Percentiles rank a stretch among this genome's conserved stretches.
phyloP scores from a whole-genome alignment of 2,113 vertebrate genomes.

The Montifringilla adamsi region DNA sequence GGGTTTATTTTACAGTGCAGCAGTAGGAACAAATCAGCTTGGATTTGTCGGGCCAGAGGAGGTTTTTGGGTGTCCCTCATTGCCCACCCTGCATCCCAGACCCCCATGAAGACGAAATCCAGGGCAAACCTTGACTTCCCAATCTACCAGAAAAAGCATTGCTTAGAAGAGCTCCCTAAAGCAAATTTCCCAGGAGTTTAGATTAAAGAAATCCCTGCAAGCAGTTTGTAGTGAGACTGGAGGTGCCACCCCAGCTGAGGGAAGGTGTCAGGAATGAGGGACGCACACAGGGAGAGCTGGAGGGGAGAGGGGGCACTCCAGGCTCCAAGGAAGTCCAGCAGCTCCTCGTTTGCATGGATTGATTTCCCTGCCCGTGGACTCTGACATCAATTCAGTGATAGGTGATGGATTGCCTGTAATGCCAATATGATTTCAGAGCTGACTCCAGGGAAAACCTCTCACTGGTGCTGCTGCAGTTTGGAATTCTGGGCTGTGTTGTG shows the following conservation, averaged over 20 bases:
- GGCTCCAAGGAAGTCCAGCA: conserved; percentile 26
- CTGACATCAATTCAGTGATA: conserved; percentile 52
- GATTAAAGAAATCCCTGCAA: not conserved
- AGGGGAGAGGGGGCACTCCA: not conserved
- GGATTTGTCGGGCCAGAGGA: not conserved
- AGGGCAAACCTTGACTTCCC: not conserved
- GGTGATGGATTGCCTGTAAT: conserved; percentile 35
- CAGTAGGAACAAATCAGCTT: not conserved
- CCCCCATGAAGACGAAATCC: not conserved
- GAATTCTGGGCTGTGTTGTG: not conserved
- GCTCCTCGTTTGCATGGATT: conserved; percentile 34
- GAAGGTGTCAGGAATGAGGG: conserved; percentile 24
- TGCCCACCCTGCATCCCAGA: not conserved
- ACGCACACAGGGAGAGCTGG: not conserved
- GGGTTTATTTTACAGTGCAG: accelerated
- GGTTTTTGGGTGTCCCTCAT: not conserved
- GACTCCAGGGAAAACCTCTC: conserved; percentile 56
- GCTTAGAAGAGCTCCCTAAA: conserved; percentile 11
- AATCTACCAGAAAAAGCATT: not conserved
- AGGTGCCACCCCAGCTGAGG: not conserved
- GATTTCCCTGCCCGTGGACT: conserved; percentile 59
- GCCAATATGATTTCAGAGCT: conserved; percentile 68
- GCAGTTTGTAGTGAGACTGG: not conserved
- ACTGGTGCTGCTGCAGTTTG: conserved; percentile 45
- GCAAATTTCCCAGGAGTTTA: not conserved